Conservation (phyloP, 1,140 invertebrate species). For the Anoplolepis gracilipes region DNA sequence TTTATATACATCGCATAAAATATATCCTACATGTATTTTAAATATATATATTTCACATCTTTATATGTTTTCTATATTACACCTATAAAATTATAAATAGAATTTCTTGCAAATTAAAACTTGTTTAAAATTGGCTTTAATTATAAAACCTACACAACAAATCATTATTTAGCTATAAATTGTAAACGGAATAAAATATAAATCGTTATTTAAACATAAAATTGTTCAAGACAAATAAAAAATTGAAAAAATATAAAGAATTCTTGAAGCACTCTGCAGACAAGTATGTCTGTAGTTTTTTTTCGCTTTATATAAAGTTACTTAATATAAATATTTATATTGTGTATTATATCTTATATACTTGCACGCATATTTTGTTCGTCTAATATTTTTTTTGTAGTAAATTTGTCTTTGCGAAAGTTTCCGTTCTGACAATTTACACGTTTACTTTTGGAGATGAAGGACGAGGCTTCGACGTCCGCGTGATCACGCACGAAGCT, state of each 20-base stretch:
- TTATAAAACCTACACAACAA: no score
- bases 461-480: slow-evolving; percentile 61
- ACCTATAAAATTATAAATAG: no score
- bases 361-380: not conserved
- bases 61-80: no score
- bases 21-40: no score
- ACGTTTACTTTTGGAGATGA: slow-evolving; percentile 54
- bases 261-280: not conserved
- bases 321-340: not conserved
- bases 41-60: no score
- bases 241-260: not conserved
- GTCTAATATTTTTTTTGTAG: not conserved
- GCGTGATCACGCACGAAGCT: slow-evolving; percentile 35
- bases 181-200: no score
- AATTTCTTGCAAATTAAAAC: no score
- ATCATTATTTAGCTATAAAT: no score
- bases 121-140: no score
- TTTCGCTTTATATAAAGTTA: not conserved
- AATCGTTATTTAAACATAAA: not conserved
- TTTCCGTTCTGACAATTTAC: not conserved
- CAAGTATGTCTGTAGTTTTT: no score
- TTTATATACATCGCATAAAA: no score
- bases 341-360: not conserved
- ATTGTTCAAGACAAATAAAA: not conserved
- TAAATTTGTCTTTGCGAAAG: not conserved